Conservation (phyloP, 2,113 vertebrate genomes). For the Origma solitaria region DNA sequence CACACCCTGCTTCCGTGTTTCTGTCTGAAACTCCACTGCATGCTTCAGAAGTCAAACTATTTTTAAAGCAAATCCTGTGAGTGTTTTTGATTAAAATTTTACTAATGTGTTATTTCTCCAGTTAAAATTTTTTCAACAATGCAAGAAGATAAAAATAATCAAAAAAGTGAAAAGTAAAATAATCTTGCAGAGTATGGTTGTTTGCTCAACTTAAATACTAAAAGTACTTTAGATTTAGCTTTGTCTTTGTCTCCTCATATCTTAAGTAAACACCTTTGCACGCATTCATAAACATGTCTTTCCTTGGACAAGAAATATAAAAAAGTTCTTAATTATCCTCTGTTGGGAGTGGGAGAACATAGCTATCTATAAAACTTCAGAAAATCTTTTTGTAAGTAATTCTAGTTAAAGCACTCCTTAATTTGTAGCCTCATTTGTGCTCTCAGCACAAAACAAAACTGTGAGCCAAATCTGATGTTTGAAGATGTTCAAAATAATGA, state of each 20-base stretch:
- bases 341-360: not conserved
- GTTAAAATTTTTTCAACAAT: not conserved
- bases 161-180: not conserved
- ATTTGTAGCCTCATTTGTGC: not conserved
- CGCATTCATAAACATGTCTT: not conserved
- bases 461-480: not conserved
- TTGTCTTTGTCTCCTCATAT: not conserved
- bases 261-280: not conserved
- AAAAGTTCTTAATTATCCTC: not conserved
- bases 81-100: not conserved
- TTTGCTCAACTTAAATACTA: not conserved
- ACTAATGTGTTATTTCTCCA: not conserved
- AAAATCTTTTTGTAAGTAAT: not conserved
- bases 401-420: not conserved
- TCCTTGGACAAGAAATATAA: not conserved
- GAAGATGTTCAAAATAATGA: not conserved
- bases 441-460: not conserved
- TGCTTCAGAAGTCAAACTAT: not conserved
- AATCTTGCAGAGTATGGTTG: not conserved
- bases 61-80: not conserved
- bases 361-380: not conserved
- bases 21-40: not conserved
- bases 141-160: not conserved
- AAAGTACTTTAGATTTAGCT: not conserved
- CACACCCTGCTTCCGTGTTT: not conserved